phyloP scores from a whole-genome alignment of 2,797 vertebrate genomes.

The Sebastiscus tertius region DNA sequence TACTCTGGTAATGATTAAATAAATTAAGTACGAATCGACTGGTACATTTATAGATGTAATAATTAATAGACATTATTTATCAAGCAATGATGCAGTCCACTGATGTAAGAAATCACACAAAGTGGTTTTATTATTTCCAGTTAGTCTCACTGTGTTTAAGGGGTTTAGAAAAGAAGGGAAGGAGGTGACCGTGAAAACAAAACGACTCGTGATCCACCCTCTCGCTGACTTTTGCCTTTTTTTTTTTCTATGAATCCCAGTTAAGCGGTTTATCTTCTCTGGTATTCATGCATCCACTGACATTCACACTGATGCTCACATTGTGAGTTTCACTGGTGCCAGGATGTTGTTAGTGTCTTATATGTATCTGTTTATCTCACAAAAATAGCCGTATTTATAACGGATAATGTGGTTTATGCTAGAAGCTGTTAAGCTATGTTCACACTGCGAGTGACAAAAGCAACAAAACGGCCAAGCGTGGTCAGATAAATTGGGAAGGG shows the following conservation, averaged over 20 bases:
- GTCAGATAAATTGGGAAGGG: neutral
- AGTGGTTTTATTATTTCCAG: neutral
- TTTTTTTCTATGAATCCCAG: neutral
- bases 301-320: neutral
- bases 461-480: too few relatives aligned
- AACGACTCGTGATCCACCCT: neutral
- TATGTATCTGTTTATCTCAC: neutral
- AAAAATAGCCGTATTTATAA: neutral
- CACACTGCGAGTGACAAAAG: neutral
- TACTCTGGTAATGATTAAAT: neutral
- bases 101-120: neutral
- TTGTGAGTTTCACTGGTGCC: neutral
- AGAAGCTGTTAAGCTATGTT: neutral
- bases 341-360: neutral
- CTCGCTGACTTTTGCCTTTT: neutral
- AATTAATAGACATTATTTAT: neutral
- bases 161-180: neutral
- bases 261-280: neutral
- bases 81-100: neutral
- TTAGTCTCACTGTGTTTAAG: neutral
- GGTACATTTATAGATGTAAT: neutral
- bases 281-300: neutral
- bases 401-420: neutral
- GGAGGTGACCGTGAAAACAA: neutral
- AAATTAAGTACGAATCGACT: neutral